A percentile compares a stretch with the other conserved stretches of the same genome.
These are phyloP conservation scores for Tursiops truncatus DNA, from an alignment of 2,113 vertebrate genomes.

Conservation along the genomic window DNA sequence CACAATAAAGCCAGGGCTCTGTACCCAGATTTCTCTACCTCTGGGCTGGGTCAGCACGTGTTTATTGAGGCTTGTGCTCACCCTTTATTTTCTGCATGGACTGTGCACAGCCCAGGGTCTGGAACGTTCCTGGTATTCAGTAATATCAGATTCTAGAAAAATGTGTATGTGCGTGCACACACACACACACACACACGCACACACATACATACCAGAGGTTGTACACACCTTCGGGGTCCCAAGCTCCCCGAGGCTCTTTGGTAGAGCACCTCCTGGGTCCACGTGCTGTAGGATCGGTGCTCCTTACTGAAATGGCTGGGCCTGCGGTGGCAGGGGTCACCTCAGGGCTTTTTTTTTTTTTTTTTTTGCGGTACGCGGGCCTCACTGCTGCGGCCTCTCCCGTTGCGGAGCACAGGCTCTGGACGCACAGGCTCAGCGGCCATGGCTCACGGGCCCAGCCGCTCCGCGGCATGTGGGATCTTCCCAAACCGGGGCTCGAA, in stretches of 20 bases:
- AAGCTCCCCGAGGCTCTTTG: background rate
- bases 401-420: no score
- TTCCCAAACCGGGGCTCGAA: no score
- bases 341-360: no score
- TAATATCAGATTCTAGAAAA: background rate
- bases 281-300: background rate
- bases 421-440: no score
- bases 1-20: background rate
- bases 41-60: background rate
- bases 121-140: background rate
- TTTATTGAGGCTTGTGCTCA: background rate
- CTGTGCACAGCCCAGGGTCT: background rate
- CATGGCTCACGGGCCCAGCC: no score
- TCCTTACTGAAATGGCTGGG: background rate
- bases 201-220: background rate
- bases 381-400: no score
- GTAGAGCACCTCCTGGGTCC: no score
- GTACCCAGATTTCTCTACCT: background rate
- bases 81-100: background rate
- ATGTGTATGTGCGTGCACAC: rapidly evolving
- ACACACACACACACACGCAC: background rate
- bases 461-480: no score
- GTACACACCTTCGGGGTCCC: background rate
- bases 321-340: background rate
- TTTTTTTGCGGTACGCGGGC: no score